Base-by-base conservation (phyloP, 1,140 invertebrate species). In the Cecropterus lyciades region DNA sequence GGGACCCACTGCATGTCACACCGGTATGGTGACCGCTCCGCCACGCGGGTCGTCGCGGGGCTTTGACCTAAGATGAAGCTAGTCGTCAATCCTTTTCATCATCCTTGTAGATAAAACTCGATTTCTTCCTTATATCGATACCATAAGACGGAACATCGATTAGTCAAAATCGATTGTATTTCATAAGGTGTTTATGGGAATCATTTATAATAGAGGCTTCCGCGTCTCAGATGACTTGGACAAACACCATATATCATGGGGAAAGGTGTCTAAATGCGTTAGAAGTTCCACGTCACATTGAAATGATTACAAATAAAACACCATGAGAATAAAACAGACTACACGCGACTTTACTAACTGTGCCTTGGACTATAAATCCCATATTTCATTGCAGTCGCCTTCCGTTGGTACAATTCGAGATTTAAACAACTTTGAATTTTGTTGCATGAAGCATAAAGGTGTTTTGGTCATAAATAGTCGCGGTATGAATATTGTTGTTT, bases 401-500 rank as follows among this genome's bases (percentile, higher is more conserved):
- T 42, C 8, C 7, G 8, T 14, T 46, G 40, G 37, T 20, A 48
- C 11, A 13, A 13, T 37, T 37, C 16, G 7, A 6, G 7, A 1
- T 40, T 24, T 16, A 24, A 20, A 13, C 16, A 1, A 14, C 40
- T 40, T 62, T 8, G 30, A 24, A 17, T 40, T 40, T 24, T 62
- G 46, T 51, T 62, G 37, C 46, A 33, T 51, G 30, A 17, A 51
- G 6, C 10, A 62, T 62, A 62, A 17, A 62, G 46, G 46, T 62
- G 57, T 49, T 30, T 62, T 62, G 46, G 57, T 13, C 17, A 20
- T 14, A 14, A 24, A 24, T 24, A 14, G 20, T 3, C 17, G 56
- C 15, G 43, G 48, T 60, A 60, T 60, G 57, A 37, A 60, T 60
- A 49, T 60, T 60, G 57, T 60, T 60, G 57, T 60, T 60, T 60